Evolutionary conservation across 30 jellyfish, hydroid and myxozoan species (phyloP).

Genomic region (Cassiopea andromeda): DNA sequence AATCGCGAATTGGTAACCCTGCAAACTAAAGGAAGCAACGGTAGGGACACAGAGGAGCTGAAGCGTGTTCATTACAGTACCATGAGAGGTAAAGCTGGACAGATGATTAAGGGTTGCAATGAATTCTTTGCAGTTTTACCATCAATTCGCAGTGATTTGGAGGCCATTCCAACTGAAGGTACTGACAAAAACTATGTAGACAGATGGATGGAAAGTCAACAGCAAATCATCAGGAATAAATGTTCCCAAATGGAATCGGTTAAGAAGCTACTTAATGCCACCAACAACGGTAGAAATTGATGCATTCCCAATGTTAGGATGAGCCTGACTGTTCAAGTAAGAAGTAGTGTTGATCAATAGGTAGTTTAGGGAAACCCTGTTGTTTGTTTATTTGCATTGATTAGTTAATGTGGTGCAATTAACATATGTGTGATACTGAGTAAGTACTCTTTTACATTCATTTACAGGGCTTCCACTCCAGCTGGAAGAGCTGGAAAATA

Average conservation of each 20-base stretch:
- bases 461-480: no score
- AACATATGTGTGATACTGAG: no score
- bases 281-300: no score
- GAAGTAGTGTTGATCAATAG: no score
- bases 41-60: neutral
- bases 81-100: constrained; percentile 21
- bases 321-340: no score
- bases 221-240: neutral
- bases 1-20: constrained; percentile 13
- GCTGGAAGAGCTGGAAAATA: no score
- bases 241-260: neutral
- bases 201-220: constrained; percentile 3
- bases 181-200: constrained; percentile 40
- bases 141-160: constrained; percentile 16
- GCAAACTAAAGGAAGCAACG: constrained; percentile 7
- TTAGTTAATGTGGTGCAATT: no score
- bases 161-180: constrained; percentile 40
- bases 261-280: neutral
- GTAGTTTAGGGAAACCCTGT: no score
- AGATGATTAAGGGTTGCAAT: neutral
- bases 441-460: no score
- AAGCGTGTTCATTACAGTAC: constrained; percentile 26
- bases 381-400: no score
- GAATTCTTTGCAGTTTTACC: constrained; percentile 28
- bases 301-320: no score